A percentile compares a stretch with the other conserved stretches of the same genome.
These are phyloP conservation scores for Calephelis virginiensis DNA, from an alignment of 1,140 invertebrate genomes.

Conservation along the genomic window DNA sequence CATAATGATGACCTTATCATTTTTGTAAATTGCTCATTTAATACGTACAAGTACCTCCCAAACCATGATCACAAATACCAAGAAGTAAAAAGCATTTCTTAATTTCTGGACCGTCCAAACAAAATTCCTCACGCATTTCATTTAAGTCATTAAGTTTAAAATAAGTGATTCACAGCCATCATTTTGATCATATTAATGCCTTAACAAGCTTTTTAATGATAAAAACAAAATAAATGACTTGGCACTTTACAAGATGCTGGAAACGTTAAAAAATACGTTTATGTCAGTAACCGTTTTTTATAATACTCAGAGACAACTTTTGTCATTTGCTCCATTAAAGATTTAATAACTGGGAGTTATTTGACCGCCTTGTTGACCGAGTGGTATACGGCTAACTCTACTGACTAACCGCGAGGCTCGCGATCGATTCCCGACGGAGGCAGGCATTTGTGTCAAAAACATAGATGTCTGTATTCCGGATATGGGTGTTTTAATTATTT, in stretches of 20 bases:
- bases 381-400: too few relatives aligned
- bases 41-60: neutral
- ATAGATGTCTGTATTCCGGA: too few relatives aligned
- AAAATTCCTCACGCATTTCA: slow-evolving; percentile 11
- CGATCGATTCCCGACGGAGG: too few relatives aligned
- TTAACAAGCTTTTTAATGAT: slow-evolving; percentile 11
- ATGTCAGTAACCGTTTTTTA: neutral
- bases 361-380: too few relatives aligned
- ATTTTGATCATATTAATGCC: slow-evolving; percentile 15
- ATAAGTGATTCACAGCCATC: slow-evolving; percentile 2
- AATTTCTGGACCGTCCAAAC: slow-evolving; percentile 12
- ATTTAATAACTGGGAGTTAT: too few relatives aligned
- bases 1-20: neutral
- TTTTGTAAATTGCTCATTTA: neutral
- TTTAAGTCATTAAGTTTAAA: slow-evolving; percentile 10
- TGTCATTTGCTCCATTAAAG: too few relatives aligned
- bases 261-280: slow-evolving; percentile 3
- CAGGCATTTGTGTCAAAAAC: too few relatives aligned
- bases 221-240: slow-evolving; percentile 11
- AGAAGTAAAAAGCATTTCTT: slow-evolving; percentile 11
- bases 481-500: too few relatives aligned
- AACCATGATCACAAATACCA: neutral
- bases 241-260: neutral
- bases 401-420: too few relatives aligned
- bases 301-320: too few relatives aligned